Evolutionary conservation across 2,797 vertebrate genomes (phyloP), one percentile per base, ranked within the genome.

Genomic region (Halcyon badia): DNA sequence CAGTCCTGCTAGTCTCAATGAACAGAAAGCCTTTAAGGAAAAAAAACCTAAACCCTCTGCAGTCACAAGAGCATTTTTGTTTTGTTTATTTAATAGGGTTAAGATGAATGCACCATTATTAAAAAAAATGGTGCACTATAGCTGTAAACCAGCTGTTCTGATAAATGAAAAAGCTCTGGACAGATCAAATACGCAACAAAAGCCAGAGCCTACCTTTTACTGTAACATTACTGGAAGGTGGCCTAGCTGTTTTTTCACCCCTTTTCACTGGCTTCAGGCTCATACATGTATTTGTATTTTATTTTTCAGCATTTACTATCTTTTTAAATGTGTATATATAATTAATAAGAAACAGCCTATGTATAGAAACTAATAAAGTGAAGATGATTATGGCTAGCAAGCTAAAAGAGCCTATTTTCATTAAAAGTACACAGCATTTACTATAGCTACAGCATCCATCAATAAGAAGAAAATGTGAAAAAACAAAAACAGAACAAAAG

Each of bases 401-500:
- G 62, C 14, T 62, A 73, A 73, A 86, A 83, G 64, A 85, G 13
- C n/a, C 78, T 80, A 54, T 80, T 89, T 96, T 83, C 75, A 46
- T 72, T 90, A 65, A 58, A 80, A 84, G 61, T 46, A 52, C 41
- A 48, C 33, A n/a, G 69, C 37, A 22, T 89, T 84, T 89, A 69
- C 44, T 46, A 66, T n/a, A 80, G 44, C 81, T 66, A 44, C 58
- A 76, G 65, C 46, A 41, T 48, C 66, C 26, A 0, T 91, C 51
- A 20, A 22, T 82, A 87, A 70, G 48, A 83, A 69, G 54, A 85
- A 89, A 83, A 28, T 26, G 25, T 73, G 78, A 71, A 65, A 78
- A 92, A 91, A 28, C 37, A 84, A 78, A 94, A 89, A 85, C 48
- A 86, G 80, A 92, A 87, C 14, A 37, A 65, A 35, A 73, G 51